These are phyloP conservation scores for Verasper variegatus DNA, from an alignment of 2,113 vertebrate genomes.

Conservation along the genomic window DNA sequence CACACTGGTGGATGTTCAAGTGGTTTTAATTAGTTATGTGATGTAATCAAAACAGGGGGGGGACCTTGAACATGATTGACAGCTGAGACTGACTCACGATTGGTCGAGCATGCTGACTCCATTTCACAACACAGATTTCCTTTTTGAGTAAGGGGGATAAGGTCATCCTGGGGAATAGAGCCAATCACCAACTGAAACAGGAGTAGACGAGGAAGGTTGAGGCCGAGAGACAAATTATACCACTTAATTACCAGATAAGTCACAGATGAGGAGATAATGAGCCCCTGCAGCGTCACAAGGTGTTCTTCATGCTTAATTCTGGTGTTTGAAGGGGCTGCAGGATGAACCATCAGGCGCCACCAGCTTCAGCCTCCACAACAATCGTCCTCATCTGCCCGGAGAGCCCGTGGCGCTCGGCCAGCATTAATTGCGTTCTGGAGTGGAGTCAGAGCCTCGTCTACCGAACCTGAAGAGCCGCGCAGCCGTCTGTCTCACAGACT, in stretches of 20 bases:
- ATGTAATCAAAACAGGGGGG: too few species aligned
- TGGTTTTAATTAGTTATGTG: too few species aligned
- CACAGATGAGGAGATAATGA: neutral
- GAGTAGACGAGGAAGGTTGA: neutral
- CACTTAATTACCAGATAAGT: neutral
- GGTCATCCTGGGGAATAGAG: neutral
- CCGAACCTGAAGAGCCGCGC: constrained; percentile 27
- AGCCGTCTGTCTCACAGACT: constrained; percentile 53
- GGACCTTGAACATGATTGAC: too few species aligned
- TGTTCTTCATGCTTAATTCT: neutral
- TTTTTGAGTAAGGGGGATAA: neutral
- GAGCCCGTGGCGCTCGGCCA: constrained; percentile 47
- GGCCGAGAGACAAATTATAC: neutral
- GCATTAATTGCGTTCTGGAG: constrained; percentile 57
- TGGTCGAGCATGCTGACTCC: too few species aligned
- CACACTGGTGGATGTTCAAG: too few species aligned
- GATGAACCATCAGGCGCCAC: constrained; percentile 31
- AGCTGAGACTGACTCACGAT: too few species aligned
- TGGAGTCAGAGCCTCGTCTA: constrained; percentile 45
- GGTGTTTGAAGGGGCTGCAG: constrained; percentile 11
- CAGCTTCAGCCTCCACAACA: constrained; percentile 17
- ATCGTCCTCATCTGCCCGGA: constrained; percentile 36
- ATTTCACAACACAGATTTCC: neutral
- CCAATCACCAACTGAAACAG: constrained; percentile 1
- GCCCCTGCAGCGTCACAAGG: neutral